A percentile compares a stretch with the other conserved stretches of the same genome.
phyloP scores from a whole-genome alignment of 1,140 invertebrate genomes.

The Pseudomyrmex cubaensis region DNA sequence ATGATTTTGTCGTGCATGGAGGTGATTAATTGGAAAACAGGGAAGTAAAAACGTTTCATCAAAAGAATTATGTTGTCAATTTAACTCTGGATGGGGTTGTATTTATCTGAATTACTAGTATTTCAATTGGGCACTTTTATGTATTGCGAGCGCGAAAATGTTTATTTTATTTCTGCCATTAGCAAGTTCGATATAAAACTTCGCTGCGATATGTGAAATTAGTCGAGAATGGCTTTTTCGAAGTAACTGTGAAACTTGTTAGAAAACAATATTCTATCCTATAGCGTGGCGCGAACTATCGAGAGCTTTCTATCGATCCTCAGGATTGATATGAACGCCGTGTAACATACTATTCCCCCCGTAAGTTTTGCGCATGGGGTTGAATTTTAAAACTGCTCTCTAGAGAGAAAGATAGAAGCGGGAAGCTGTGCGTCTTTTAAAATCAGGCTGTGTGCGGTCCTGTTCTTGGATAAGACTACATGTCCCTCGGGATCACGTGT shows the following conservation, averaged over 20 bases:
- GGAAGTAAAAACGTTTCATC: slow-evolving; percentile 35
- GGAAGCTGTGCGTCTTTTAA: slow-evolving; percentile 72
- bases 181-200: background rate
- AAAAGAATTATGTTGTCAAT: slow-evolving; percentile 61
- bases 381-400: slow-evolving; percentile 83
- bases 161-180: background rate
- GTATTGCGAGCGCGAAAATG: background rate
- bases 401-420: slow-evolving; percentile 73
- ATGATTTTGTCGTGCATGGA: slow-evolving; percentile 64
- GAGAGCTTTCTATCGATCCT: slow-evolving; percentile 63
- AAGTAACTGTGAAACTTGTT: background rate
- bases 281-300: background rate
- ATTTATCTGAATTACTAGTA: slow-evolving; percentile 32
- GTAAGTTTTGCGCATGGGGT: slow-evolving; percentile 74
- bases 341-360: slow-evolving; percentile 70
- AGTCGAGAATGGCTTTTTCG: background rate
- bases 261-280: background rate
- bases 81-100: slow-evolving; percentile 11
- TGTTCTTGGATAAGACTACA: slow-evolving; percentile 80
- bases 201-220: background rate
- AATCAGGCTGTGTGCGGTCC: slow-evolving; percentile 78
- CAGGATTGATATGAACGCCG: slow-evolving; percentile 73
- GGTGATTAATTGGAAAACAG: slow-evolving; percentile 57
- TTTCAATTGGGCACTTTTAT: background rate
- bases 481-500: slow-evolving; percentile 73